A percentile compares a stretch with the other conserved stretches of the same genome.
Evolutionary conservation across 1,140 invertebrate genomes (phyloP).

Genomic region (Teleogryllus occipitalis): DNA sequence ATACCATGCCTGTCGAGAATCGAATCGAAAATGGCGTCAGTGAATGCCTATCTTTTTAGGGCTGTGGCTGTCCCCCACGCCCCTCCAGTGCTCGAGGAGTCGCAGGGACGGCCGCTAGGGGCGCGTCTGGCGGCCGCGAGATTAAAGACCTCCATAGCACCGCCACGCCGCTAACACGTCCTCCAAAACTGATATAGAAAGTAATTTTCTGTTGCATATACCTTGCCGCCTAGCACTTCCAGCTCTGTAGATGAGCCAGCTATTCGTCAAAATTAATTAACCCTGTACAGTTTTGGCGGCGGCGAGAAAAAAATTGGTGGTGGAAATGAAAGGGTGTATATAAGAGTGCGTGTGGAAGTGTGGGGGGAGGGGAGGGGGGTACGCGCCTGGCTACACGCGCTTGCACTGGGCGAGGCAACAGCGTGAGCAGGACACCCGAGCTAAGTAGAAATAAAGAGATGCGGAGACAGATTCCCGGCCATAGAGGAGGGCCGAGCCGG

Average conservation of each 20-base stretch:
- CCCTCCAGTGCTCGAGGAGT: too few species aligned
- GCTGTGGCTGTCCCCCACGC: too few species aligned
- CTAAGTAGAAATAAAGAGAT: conserved; percentile 5
- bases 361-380: neutral
- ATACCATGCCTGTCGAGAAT: too few species aligned
- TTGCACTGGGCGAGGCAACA: neutral
- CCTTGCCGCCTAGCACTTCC: neutral
- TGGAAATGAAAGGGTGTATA: neutral
- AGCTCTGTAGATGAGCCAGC: neutral
- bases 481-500: neutral
- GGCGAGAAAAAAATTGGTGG: neutral
- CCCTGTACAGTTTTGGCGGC: neutral
- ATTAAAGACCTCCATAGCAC: neutral
- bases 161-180: neutral
- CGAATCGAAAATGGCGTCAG: too few species aligned
- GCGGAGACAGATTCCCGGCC: neutral
- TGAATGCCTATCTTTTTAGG: too few species aligned
- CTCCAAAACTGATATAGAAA: conserved; percentile 5
- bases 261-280: conserved; percentile 6
- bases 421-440: too few species aligned
- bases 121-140: neutral
- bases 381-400: neutral
- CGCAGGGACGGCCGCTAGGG: too few species aligned
- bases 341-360: neutral
- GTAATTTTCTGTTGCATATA: conserved; percentile 1